A percentile compares a stretch with the other conserved stretches of the same genome.
Evolutionary conservation across 1,140 invertebrate species (phyloP).

Genomic region (Leptinotarsa lineolata): DNA sequence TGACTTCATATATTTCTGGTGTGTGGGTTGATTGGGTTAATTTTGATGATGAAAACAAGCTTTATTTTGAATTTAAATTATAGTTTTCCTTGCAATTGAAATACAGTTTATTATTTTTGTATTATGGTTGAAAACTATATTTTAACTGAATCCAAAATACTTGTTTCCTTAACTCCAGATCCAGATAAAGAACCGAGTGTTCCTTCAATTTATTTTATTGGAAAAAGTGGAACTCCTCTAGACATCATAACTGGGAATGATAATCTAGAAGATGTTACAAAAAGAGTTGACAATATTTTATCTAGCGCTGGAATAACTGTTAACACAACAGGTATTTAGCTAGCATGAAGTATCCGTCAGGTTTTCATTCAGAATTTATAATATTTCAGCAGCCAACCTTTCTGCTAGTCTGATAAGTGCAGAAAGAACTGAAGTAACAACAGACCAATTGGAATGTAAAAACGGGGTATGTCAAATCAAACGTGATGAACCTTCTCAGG

Average conservation of each 20-base stretch:
- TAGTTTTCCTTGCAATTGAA: too few species aligned
- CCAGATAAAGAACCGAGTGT: conserved; percentile 80
- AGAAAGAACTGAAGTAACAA: not conserved
- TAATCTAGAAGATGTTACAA: conserved; percentile 56
- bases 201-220: conserved; percentile 86
- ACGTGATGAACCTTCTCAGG: conserved; percentile 38
- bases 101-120: too few species aligned
- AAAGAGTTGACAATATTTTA: conserved; percentile 62
- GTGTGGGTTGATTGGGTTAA: too few species aligned
- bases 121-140: too few species aligned
- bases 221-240: conserved; percentile 72
- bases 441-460: conserved; percentile 33
- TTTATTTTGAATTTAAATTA: too few species aligned
- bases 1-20: too few species aligned
- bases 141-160: not conserved
- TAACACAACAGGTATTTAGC: conserved; percentile 31
- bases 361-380: conserved; percentile 24
- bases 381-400: conserved; percentile 8
- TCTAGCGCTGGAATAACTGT: conserved; percentile 49
- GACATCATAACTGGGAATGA: conserved; percentile 72
- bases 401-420: conserved; percentile 23
- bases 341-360: conserved; percentile 8
- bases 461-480: conserved; percentile 43
- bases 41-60: too few species aligned
- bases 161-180: conserved; percentile 34